These are phyloP conservation scores for Channa argus DNA, from an alignment of 2,113 vertebrate genomes.

Conservation along the genomic window DNA sequence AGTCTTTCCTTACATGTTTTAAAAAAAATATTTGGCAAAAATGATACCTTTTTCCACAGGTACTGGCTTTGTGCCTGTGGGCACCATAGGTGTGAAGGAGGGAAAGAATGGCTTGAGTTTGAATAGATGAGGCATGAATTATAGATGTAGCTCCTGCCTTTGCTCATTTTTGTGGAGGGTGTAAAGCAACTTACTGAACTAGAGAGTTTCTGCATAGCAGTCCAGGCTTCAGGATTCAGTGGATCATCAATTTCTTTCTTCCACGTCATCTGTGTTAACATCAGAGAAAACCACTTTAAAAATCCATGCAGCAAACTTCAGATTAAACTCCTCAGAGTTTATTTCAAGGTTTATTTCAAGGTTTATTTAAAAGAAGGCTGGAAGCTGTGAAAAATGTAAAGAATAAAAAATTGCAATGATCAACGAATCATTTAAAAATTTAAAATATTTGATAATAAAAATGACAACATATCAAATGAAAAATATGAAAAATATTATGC, in stretches of 20 bases:
- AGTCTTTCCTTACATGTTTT: not conserved
- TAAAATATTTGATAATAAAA: no score
- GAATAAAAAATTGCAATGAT: no score
- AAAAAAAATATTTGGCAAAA: not conserved
- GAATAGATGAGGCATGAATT: conserved; percentile 61
- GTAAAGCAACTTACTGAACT: conserved; percentile 73
- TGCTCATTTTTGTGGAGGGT: conserved; percentile 34
- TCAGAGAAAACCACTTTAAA: conserved; percentile 11
- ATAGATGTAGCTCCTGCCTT: conserved; percentile 56
- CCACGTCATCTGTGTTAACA: conserved; percentile 74
- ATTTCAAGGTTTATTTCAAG: no score
- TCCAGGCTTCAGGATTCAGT: conserved; percentile 78
- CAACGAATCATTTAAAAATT: no score
- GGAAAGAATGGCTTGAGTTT: conserved; percentile 22
- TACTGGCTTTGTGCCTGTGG: not conserved
- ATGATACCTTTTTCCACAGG: not conserved
- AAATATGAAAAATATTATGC: no score
- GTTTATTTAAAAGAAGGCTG: no score
- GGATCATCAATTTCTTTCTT: conserved; percentile 78
- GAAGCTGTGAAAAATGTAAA: no score
- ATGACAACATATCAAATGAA: no score
- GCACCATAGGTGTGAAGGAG: conserved; percentile 17
- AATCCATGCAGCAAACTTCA: no score
- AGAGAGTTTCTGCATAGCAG: conserved; percentile 79
- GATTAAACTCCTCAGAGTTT: no score